Evolutionary conservation across 1,140 invertebrate species (phyloP), one percentile per base, ranked within the genome.

Genomic region (Gerris buenoi): DNA sequence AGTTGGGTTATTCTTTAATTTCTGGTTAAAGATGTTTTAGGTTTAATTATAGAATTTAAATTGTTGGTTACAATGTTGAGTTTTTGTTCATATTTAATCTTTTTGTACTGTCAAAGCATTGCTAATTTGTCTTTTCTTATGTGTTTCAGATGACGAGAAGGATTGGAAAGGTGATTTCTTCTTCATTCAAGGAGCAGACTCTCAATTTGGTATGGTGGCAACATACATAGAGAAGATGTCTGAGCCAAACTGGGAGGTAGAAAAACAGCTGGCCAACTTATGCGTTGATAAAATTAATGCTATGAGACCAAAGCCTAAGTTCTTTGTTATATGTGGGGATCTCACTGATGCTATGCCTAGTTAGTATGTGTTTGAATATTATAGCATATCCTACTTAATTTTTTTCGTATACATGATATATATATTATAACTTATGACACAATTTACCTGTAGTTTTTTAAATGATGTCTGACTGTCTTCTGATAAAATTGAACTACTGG

Each of bases 321-420:
- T 84, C 73, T 77, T 83, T 66, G 75, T 84, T 18, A 75, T 84
- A 18, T 84, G 83, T 73, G 82, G 82, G 1, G 82, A 84, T 73
- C 72, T 84, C 58, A 71, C 81, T 61, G 76, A 84, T 74, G 80
- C 80, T 26, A 77, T 78, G 70, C 81, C 81, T 2, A 74, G 80
- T 76, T 71, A 67, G 69, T 60, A 28, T 63, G 64, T n/a, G n/a
- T n/a, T n/a, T n/a, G n/a, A n/a, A n/a, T n/a, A n/a, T n/a, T n/a
- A n/a, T n/a, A n/a, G n/a, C n/a, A n/a, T n/a, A n/a, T n/a, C n/a
- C n/a, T n/a, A n/a, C n/a, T n/a, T n/a, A n/a, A n/a, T n/a, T n/a
- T n/a, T n/a, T n/a, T n/a, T n/a, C n/a, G n/a, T n/a, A n/a, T n/a
- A n/a, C n/a, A n/a, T n/a, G n/a, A n/a, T n/a, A n/a, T n/a, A n/a